Conservation (phyloP, 1,140 invertebrate species). For the Zophobas morio region DNA sequence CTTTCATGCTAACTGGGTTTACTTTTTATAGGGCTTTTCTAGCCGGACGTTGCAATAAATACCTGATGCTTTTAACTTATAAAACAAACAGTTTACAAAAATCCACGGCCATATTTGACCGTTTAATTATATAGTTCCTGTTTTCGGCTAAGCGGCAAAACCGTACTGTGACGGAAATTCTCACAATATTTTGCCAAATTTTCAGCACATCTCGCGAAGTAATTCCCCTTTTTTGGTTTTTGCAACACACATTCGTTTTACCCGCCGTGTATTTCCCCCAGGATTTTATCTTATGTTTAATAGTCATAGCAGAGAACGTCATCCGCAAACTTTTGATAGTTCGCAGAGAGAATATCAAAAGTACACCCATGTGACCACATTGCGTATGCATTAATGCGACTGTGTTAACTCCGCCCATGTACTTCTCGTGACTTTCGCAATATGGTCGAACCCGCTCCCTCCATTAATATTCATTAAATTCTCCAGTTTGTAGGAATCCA, state of each 20-base stretch:
- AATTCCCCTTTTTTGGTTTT: background rate
- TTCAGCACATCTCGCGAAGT: background rate
- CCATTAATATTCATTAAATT: background rate
- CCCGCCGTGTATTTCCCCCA: background rate
- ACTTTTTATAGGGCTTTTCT: background rate
- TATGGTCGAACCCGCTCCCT: background rate
- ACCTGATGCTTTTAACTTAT: too few species aligned
- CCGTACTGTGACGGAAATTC: too few species aligned
- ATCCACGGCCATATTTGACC: too few species aligned
- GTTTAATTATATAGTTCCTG: too few species aligned
- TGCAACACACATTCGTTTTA: background rate
- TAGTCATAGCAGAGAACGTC: background rate
- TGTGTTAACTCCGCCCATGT: constrained; percentile 18
- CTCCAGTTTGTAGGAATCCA: too few species aligned
- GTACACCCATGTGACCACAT: constrained; percentile 3
- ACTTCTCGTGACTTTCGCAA: constrained; percentile 2
- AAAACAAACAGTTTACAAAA: too few species aligned
- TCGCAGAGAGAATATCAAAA: background rate
- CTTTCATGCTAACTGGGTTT: constrained; percentile 22
- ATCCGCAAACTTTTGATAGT: background rate
- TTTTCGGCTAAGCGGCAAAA: too few species aligned
- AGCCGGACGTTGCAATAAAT: too few species aligned
- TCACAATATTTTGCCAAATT: too few species aligned
- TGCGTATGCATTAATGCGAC: background rate
- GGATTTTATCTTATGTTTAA: background rate